These are phyloP conservation scores for Thyatira batis DNA, from an alignment of 2,888 invertebrate genomes.

Conservation along the genomic window DNA sequence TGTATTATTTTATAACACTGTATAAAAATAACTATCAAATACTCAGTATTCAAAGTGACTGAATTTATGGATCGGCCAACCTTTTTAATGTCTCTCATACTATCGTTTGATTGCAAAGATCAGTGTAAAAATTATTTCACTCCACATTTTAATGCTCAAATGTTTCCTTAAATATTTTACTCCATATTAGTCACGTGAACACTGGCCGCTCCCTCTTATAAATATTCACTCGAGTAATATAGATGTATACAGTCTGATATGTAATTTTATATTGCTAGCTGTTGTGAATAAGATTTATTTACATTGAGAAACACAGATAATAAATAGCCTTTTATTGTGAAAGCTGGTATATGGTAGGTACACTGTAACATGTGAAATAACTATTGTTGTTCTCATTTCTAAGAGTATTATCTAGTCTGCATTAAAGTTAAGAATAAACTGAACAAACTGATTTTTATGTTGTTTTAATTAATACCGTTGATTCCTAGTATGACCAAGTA, in stretches of 20 bases:
- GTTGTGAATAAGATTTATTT: slow-evolving; percentile 82
- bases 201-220: slow-evolving; percentile 40
- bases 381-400: slow-evolving; percentile 82
- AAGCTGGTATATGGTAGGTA: slow-evolving; percentile 78
- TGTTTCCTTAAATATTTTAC: not conserved
- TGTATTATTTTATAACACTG: not conserved
- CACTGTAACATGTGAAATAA: slow-evolving; percentile 80
- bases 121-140: slow-evolving; percentile 6
- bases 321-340: slow-evolving; percentile 79
- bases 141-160: slow-evolving; percentile 21
- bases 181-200: slow-evolving; percentile 19
- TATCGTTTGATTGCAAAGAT: not conserved
- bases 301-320: slow-evolving; percentile 77
- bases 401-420: slow-evolving; percentile 83
- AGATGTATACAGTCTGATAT: slow-evolving; percentile 62
- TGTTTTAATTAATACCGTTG: slow-evolving; percentile 48
- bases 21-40: not conserved
- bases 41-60: not conserved
- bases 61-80: not conserved
- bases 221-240: slow-evolving; percentile 27
- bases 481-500: too few relatives aligned
- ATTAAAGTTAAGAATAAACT: slow-evolving; percentile 82
- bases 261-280: slow-evolving; percentile 81
- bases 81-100: not conserved
- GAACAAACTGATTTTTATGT: slow-evolving; percentile 66